Conservation (phyloP, 2,113 vertebrate genomes). For the Lynx canadensis region DNA sequence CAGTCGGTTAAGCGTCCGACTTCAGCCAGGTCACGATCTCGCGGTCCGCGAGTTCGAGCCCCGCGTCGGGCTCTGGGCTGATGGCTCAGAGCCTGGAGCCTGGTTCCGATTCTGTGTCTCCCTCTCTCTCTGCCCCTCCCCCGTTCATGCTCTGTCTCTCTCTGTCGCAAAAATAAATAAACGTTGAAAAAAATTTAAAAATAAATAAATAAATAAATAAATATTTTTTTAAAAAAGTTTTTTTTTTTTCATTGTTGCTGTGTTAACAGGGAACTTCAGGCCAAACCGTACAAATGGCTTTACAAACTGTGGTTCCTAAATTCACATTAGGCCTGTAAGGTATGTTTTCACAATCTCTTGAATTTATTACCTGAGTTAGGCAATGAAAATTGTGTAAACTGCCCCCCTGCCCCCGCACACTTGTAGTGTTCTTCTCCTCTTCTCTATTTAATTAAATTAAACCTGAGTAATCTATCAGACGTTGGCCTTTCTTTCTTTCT, state of each 20-base stretch:
- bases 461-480: background rate
- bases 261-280: background rate
- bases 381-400: background rate
- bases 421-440: background rate
- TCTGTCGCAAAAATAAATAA: no score
- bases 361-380: background rate
- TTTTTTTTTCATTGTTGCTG: background rate
- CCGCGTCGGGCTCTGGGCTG: no score
- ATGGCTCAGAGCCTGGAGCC: no score
- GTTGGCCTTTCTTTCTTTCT: background rate
- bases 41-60: fast-evolving
- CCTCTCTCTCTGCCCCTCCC: no score
- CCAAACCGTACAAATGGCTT: background rate
- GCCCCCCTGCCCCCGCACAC: background rate
- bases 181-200: no score
- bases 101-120: no score
- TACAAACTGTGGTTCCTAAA: background rate
- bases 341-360: background rate
- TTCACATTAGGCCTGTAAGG: background rate
- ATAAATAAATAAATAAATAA: no score
- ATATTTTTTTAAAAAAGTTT: no score
- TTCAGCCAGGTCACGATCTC: no score
- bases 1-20: no score
- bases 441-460: background rate
- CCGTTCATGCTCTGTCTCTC: no score